phyloP scores from a whole-genome alignment of 2,888 invertebrate genomes.

The Cephus runcator region DNA sequence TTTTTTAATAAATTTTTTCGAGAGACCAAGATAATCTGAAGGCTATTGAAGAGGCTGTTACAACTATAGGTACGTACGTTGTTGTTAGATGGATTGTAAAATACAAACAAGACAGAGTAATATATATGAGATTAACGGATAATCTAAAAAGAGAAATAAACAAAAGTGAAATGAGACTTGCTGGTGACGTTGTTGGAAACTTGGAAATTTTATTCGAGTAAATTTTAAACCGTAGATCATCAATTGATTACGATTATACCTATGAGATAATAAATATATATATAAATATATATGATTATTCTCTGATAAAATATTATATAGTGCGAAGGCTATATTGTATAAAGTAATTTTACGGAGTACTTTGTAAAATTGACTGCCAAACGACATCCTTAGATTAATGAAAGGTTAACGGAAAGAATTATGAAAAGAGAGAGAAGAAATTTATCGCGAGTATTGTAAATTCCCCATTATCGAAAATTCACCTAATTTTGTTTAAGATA shows the following conservation, averaged over 20 bases:
- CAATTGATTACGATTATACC: constrained; percentile 1
- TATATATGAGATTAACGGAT: constrained; percentile 42
- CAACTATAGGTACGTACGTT: constrained; percentile 44
- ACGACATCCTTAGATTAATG: constrained; percentile 19
- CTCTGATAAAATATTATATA: constrained; percentile 11
- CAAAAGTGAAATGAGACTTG: constrained; percentile 25
- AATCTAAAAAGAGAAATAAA: constrained; percentile 28
- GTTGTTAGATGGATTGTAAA: constrained; percentile 49
- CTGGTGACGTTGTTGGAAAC: constrained; percentile 46
- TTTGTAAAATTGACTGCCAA: constrained; percentile 37
- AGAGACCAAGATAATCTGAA: constrained; percentile 21
- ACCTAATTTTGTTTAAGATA: neutral
- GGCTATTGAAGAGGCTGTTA: constrained; percentile 44
- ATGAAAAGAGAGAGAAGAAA: neutral
- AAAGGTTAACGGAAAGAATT: neutral
- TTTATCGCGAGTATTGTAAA: neutral
- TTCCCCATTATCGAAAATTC: too few relatives aligned
- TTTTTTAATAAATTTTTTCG: constrained; percentile 1
- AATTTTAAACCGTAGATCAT: constrained; percentile 1
- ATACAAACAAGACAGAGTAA: constrained; percentile 46
- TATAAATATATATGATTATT: constrained; percentile 3
- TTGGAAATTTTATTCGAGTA: constrained; percentile 51
- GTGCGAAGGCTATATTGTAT: constrained; percentile 35
- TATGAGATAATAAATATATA: neutral
- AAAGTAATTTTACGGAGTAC: constrained; percentile 25